Conservation (phyloP, 2,113 vertebrate species). For the Hyaena hyaena region DNA sequence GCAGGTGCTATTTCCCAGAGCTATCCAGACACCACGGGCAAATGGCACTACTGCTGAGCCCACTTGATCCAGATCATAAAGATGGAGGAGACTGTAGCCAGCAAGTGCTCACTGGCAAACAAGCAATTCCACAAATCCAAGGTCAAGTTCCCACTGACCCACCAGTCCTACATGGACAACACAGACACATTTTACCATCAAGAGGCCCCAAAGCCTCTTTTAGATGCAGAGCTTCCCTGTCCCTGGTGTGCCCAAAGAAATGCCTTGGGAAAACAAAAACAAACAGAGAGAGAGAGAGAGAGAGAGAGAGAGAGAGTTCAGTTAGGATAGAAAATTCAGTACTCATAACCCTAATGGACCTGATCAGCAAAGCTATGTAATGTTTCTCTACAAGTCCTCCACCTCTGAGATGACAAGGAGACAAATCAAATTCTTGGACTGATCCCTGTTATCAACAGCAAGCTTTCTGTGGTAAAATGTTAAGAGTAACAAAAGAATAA, state of each 20-base stretch:
- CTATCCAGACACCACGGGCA: slow-evolving; percentile 94
- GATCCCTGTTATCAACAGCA: neutral
- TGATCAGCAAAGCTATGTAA: too few relatives aligned
- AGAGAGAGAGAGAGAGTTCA: neutral
- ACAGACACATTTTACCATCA: slow-evolving; percentile 96
- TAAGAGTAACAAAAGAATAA: neutral
- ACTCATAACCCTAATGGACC: neutral
- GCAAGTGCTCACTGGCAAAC: slow-evolving; percentile 93
- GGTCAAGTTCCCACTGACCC: slow-evolving; percentile 96
- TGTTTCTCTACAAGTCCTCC: neutral
- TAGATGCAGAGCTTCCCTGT: slow-evolving; percentile 72
- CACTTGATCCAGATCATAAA: slow-evolving; percentile 97
- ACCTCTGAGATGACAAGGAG: neutral
- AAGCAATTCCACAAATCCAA: slow-evolving; percentile 97
- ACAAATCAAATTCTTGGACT: neutral
- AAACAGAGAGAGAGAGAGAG: neutral
- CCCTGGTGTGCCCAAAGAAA: neutral
- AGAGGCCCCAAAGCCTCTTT: slow-evolving; percentile 96
- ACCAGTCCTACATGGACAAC: slow-evolving; percentile 94
- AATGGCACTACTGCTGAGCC: slow-evolving; percentile 91
- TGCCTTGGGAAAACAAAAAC: neutral
- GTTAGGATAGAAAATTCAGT: neutral
- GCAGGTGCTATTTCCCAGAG: slow-evolving; percentile 93
- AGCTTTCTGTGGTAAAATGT: neutral
- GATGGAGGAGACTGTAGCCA: slow-evolving; percentile 93